These are phyloP conservation scores for Picathartes gymnocephalus DNA, from an alignment of 2,113 vertebrate species.

Conservation along the genomic window DNA sequence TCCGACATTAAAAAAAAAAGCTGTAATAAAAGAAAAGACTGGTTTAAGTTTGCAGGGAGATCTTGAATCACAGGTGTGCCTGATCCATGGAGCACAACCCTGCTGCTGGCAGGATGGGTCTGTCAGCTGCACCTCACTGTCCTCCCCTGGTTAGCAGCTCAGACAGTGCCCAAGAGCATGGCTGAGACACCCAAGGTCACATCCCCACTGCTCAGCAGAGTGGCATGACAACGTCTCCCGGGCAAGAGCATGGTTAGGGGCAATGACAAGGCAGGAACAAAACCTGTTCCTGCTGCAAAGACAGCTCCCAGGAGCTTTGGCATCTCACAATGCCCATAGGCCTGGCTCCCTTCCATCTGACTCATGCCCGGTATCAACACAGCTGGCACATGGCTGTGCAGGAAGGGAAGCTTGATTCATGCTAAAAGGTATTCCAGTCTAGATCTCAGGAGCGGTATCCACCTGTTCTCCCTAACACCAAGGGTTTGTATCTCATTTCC, in stretches of 20 bases:
- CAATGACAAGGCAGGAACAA: neutral
- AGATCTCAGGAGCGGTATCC: neutral
- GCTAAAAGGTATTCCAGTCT: neutral
- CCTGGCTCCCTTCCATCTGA: neutral
- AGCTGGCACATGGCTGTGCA: neutral
- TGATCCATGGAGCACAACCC: neutral
- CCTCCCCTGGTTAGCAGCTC: neutral
- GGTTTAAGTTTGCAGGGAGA: neutral
- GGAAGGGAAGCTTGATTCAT: neutral
- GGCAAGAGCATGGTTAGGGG: neutral
- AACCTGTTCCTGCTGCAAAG: neutral
- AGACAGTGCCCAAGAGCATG: rapidly evolving
- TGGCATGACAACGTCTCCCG: neutral
- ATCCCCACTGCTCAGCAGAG: neutral
- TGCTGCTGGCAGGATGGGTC: neutral
- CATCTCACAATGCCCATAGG: neutral
- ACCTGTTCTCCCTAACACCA: neutral
- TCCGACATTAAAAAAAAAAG: neutral
- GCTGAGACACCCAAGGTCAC: neutral
- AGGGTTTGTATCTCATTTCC: neutral
- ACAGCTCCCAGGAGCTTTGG: neutral
- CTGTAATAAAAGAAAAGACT: neutral
- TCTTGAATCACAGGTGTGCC: neutral
- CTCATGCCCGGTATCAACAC: neutral
- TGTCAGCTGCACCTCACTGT: neutral